Conservation (phyloP, 2,113 vertebrate genomes). For the Odocoileus virginianus region DNA sequence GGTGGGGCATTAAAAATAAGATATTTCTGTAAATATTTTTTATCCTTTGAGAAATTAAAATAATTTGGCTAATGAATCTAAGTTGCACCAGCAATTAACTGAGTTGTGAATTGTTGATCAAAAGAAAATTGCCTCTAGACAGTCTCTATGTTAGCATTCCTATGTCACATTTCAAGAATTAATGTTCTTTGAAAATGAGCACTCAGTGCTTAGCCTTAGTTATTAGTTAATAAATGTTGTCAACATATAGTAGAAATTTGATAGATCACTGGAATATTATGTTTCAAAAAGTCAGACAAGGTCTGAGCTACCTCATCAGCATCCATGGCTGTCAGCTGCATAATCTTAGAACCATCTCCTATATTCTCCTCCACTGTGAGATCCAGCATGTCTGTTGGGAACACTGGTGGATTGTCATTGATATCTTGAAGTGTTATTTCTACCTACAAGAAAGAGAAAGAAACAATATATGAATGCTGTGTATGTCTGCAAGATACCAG, state of each 20-base stretch:
- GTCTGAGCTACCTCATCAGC: conserved; percentile 91
- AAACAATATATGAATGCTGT: background rate
- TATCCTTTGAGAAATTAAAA: background rate
- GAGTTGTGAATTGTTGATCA: background rate
- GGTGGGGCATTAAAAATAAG: background rate
- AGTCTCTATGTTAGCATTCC: background rate
- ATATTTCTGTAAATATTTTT: background rate
- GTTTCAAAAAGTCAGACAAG: background rate
- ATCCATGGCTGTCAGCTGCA: conserved; percentile 96
- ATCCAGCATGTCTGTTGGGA: conserved; percentile 94
- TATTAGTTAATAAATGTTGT: background rate
- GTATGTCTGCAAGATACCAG: background rate
- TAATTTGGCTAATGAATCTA: background rate
- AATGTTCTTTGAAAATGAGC: background rate
- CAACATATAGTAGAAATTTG: background rate
- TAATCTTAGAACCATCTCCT: conserved; percentile 94
- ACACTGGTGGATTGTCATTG: conserved; percentile 97
- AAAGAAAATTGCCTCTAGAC: background rate
- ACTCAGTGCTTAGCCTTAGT: background rate
- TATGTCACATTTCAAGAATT: background rate
- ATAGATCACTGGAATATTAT: background rate
- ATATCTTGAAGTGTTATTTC: conserved; percentile 98
- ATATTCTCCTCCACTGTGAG: conserved; percentile 96
- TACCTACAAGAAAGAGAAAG: conserved; percentile 83
- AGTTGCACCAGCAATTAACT: background rate